Base-by-base conservation (phyloP, 2,888 invertebrate species). In the Lysandra coridon region DNA sequence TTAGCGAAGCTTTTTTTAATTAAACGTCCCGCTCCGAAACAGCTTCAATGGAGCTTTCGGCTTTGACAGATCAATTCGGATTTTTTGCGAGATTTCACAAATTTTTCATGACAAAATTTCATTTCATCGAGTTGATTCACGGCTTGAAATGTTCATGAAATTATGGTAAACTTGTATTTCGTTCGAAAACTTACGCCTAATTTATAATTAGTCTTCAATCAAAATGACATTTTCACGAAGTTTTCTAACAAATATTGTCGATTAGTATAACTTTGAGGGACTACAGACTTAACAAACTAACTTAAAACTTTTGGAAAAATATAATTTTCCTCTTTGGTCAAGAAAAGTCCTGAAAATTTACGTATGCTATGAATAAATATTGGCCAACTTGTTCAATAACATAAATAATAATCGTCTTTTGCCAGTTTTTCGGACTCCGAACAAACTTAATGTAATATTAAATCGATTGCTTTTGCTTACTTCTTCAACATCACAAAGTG, bases 1-100 rank as follows among this genome's bases (percentile, higher is more conserved):
- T 74, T 44, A 44, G 74, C 44, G 44, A 74, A 74, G 74, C 23
- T 74, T 74, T 74, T 69, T 74, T 74, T 74, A 74, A 74, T 74
- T 74, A 44, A 74, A 74, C 74, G 44, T 74, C 44, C 14, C 64
- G 64, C 30, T 69, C 62, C 30, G 64, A 64, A 12, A 30, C 64
- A 64, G 37, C 69, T 69, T 69, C 33, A 69, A 69, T 69, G 69
- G 69, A 69, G 69, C 33, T 69, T 69, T 37, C 33, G 23, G 37
- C 14, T 69, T 69, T 69, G 33, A 69, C 69, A 69, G 69, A 37
- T 69, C 33, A 37, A 69, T 69, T 69, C 33, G 17, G 14, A 69
- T 69, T 14, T 69, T 14, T 37, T 33, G 4, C 10, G 7, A 64
- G 23, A 64, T 30, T 64, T 64, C 64, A 64, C 30, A 4, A 64